Conservation (phyloP, 2,113 vertebrate species). For the Pseudorectes ferrugineus region DNA sequence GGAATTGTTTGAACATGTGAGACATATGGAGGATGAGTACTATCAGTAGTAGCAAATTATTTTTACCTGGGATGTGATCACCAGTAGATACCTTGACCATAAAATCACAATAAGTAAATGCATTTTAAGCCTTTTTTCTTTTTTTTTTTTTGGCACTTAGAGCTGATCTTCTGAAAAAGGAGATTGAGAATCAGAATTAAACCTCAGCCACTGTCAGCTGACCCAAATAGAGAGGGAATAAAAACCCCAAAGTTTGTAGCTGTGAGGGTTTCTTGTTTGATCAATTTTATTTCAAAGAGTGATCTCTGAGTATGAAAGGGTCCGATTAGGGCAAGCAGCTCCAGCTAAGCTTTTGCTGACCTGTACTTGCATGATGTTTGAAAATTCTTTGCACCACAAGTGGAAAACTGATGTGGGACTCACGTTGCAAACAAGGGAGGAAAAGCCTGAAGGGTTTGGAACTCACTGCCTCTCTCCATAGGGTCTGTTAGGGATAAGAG, state of each 20-base stretch:
- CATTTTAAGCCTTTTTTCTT: not conserved
- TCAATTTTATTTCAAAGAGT: not conserved
- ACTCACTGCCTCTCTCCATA: not conserved
- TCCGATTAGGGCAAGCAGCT: not conserved
- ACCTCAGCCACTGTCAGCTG: not conserved
- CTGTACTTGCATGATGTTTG: not conserved
- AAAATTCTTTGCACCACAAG: not conserved
- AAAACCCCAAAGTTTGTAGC: not conserved
- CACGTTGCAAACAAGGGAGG: not conserved
- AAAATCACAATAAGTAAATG: not conserved
- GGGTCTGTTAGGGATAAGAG: not conserved
- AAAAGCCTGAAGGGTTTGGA: not conserved
- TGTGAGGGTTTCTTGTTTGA: not conserved
- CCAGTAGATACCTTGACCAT: not conserved
- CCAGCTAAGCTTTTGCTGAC: not conserved
- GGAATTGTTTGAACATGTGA: not conserved
- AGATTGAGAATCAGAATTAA: not conserved
- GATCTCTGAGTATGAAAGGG: not conserved
- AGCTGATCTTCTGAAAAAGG: not conserved
- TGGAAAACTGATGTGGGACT: not conserved
- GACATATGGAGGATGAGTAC: not conserved
- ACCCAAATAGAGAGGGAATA: not conserved
- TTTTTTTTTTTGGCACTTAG: not conserved
- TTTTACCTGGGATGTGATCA: not conserved
- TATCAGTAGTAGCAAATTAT: not conserved